A percentile compares a stretch with the other conserved stretches of the same genome.
phyloP scores from a whole-genome alignment of 1,140 invertebrate species.

The Bombus confusus region DNA sequence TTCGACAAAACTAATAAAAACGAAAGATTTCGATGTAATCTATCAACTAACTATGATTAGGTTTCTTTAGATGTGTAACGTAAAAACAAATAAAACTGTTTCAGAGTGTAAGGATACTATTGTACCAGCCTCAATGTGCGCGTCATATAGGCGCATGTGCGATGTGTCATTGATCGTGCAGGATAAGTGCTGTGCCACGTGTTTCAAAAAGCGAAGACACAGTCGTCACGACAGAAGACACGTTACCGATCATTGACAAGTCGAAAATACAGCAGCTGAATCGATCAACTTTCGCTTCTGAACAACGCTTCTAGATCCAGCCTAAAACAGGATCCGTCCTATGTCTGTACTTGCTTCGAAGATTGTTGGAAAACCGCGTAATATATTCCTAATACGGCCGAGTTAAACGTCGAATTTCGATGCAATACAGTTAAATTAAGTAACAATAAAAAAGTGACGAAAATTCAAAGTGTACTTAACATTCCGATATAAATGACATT shows the following conservation, averaged over 20 bases:
- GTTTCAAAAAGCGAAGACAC: conserved; percentile 72
- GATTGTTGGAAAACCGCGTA: neutral
- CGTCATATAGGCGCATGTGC: conserved; percentile 72
- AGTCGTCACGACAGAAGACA: conserved; percentile 72
- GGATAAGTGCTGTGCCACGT: conserved; percentile 76
- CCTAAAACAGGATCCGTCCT: conserved; percentile 32
- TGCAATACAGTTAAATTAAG: neutral
- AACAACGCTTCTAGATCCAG: neutral
- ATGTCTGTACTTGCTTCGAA: neutral
- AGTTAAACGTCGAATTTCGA: neutral
- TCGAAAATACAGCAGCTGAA: neutral
- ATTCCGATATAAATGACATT: conserved; percentile 12
- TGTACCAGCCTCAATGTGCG: conserved; percentile 66
- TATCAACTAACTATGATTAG: neutral
- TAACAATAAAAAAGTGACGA: neutral
- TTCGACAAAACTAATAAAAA: neutral
- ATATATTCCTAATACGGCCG: neutral
- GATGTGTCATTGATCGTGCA: conserved; percentile 70
- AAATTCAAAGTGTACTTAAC: neutral
- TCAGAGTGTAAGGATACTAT: conserved; percentile 74
- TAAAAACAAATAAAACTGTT: conserved; percentile 13
- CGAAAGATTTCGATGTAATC: neutral
- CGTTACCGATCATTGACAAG: conserved; percentile 52
- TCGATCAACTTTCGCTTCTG: too few species aligned
- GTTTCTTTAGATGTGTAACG: neutral